These are phyloP conservation scores for Emmelina monodactyla DNA, from an alignment of 2,888 invertebrate species.

Conservation along the genomic window DNA sequence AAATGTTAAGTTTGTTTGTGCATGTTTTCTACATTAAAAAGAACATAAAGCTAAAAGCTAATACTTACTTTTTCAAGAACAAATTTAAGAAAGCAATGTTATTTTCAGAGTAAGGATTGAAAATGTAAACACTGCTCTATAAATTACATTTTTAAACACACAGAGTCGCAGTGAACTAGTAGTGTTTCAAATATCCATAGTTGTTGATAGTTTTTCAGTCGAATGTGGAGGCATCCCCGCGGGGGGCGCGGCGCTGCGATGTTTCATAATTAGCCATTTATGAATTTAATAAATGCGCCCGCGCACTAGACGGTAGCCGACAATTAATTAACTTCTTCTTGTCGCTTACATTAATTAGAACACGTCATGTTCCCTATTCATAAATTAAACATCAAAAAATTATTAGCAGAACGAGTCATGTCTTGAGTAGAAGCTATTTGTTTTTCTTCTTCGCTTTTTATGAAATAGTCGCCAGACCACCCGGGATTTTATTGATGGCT, in stretches of 20 bases:
- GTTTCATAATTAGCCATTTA: conserved; percentile 58
- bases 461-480: conserved; percentile 26
- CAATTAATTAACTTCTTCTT: conserved; percentile 58
- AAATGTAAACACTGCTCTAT: no score
- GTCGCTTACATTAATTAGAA: conserved; percentile 58
- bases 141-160: no score
- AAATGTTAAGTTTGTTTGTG: no score
- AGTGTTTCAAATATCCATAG: no score
- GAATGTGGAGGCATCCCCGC: conserved; percentile 39
- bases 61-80: no score
- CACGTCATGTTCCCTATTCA: conserved; percentile 46
- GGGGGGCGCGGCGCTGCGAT: conserved; percentile 48
- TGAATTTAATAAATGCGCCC: conserved; percentile 64
- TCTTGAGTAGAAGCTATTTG: no score
- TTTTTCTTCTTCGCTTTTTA: background rate
- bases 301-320: conserved; percentile 43
- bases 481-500: conserved; percentile 23
- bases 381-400: conserved; percentile 33
- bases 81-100: no score
- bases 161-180: no score
- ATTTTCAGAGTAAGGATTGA: no score
- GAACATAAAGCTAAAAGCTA: no score
- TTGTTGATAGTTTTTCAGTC: no score
- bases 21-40: no score
- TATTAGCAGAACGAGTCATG: background rate